A percentile compares a stretch with the other conserved stretches of the same genome.
These are phyloP conservation scores for Azemiops feae DNA, from an alignment of 2,113 vertebrate species.

Conservation along the genomic window DNA sequence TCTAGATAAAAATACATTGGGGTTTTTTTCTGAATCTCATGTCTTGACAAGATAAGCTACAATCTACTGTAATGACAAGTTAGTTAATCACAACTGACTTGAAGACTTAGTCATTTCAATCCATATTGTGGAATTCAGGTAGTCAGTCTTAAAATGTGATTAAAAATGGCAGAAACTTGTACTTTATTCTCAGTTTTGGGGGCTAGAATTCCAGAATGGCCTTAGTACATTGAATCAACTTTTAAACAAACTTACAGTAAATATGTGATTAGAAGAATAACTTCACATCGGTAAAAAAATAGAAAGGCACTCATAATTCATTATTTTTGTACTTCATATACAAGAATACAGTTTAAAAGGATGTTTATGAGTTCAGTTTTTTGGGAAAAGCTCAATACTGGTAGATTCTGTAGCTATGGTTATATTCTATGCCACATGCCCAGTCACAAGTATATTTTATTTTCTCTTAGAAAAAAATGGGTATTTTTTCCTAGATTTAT, in stretches of 20 bases:
- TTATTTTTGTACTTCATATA: background rate
- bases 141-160: background rate
- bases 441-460: background rate
- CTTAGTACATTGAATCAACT: background rate
- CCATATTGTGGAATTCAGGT: background rate
- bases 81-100: background rate
- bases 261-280: background rate
- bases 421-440: background rate
- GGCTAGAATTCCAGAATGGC: background rate
- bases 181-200: background rate
- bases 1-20: background rate
- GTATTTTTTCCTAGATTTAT: background rate
- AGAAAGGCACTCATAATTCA: background rate
- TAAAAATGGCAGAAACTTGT: background rate
- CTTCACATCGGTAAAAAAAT: background rate
- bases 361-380: background rate
- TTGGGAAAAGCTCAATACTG: background rate
- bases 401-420: background rate
- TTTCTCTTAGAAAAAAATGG: background rate
- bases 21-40: background rate
- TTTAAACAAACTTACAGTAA: background rate
- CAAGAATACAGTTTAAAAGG: background rate
- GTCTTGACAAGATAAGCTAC: background rate
- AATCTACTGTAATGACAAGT: background rate
- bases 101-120: background rate